Conservation (phyloP, 2,888 invertebrate genomes). For the Agonum fuliginosum region DNA sequence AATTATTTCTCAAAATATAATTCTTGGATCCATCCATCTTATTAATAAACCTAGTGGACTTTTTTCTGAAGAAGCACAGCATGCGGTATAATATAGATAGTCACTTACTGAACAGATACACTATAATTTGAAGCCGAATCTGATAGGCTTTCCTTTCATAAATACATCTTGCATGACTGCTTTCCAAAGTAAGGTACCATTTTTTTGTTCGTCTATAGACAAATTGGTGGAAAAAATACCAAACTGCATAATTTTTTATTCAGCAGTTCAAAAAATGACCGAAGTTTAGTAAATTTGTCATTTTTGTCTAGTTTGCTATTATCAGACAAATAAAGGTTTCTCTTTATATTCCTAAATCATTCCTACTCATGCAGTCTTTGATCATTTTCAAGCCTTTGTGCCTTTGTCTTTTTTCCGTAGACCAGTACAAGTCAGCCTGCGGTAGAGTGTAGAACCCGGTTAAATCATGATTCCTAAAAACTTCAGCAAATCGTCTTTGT, state of each 20-base stretch:
- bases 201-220: slow-evolving; percentile 61
- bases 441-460: background rate
- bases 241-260: slow-evolving; percentile 58
- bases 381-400: slow-evolving; percentile 1
- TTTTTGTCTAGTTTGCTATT: slow-evolving; percentile 55
- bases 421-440: slow-evolving; percentile 7
- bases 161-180: slow-evolving; percentile 62
- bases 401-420: slow-evolving; percentile 3
- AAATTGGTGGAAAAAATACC: slow-evolving; percentile 61
- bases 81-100: slow-evolving; percentile 61
- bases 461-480: slow-evolving; percentile 33
- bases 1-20: too few species aligned
- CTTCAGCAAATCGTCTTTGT: background rate
- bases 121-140: slow-evolving; percentile 62
- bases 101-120: slow-evolving; percentile 59
- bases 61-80: slow-evolving; percentile 50
- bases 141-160: slow-evolving; percentile 62
- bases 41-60: slow-evolving; percentile 12
- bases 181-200: slow-evolving; percentile 63
- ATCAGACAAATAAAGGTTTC: slow-evolving; percentile 51
- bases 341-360: slow-evolving; percentile 32
- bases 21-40: too few species aligned
- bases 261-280: slow-evolving; percentile 53
- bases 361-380: slow-evolving; percentile 17
- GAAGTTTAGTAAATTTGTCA: slow-evolving; percentile 62